Conservation (phyloP, 2,113 vertebrate species). For the Suricata suricatta region DNA sequence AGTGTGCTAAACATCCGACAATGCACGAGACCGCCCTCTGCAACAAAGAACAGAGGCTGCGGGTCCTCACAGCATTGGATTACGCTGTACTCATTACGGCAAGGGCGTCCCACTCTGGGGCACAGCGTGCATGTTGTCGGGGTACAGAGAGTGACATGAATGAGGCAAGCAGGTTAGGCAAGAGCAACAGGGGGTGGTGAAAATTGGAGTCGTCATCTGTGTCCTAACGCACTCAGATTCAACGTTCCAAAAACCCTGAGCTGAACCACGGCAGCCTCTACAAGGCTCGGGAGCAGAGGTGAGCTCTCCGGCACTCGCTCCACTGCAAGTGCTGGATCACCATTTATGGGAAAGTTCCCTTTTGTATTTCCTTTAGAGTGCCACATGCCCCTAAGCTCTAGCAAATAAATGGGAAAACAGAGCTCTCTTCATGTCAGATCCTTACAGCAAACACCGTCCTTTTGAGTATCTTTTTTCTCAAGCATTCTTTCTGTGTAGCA, state of each 20-base stretch:
- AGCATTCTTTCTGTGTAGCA: background rate
- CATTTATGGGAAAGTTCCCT: background rate
- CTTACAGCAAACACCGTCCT: background rate
- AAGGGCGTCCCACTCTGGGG: background rate
- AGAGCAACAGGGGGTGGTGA: background rate
- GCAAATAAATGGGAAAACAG: background rate
- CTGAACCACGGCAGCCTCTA: background rate
- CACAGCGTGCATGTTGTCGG: background rate
- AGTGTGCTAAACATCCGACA: background rate
- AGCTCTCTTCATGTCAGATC: background rate
- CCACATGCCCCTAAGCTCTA: background rate
- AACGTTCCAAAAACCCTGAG: background rate
- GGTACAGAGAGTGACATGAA: background rate
- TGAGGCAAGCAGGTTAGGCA: background rate
- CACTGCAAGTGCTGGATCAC: background rate
- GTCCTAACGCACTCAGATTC: background rate
- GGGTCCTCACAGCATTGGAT: background rate
- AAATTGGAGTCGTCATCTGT: background rate
- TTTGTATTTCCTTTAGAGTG: background rate
- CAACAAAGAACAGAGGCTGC: background rate
- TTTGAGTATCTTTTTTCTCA: background rate
- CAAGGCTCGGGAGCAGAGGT: background rate
- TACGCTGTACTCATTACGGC: accelerated
- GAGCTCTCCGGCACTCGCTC: background rate
- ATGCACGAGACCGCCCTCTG: background rate